These are phyloP conservation scores for Bellardia bayeri DNA, from an alignment of 2,888 invertebrate genomes.

Conservation along the genomic window DNA sequence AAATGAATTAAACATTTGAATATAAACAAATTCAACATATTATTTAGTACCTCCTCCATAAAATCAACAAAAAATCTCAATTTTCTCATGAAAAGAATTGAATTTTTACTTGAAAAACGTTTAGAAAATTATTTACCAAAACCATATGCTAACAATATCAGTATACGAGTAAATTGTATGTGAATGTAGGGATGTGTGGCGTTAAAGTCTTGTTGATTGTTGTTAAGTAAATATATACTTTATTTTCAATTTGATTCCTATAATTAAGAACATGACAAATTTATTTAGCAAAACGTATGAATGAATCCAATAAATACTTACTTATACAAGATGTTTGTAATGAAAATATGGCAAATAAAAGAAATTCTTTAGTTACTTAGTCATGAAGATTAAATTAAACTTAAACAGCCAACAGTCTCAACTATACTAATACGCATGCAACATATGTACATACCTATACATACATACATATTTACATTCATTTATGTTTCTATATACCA, in stretches of 20 bases:
- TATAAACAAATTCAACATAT: too few relatives aligned
- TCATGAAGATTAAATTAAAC: constrained; percentile 62
- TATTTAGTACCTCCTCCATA: too few relatives aligned
- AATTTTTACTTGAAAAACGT: neutral
- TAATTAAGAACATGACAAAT: constrained; percentile 64
- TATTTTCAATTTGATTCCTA: constrained; percentile 42
- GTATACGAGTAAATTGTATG: neutral
- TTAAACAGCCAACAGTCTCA: constrained; percentile 12
- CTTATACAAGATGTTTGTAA: neutral
- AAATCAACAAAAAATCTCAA: too few relatives aligned
- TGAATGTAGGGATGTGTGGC: neutral
- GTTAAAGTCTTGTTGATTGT: constrained; percentile 31
- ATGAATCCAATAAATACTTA: constrained; percentile 8
- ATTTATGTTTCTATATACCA: neutral
- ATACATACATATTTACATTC: neutral
- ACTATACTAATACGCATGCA: neutral
- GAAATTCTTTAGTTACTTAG: constrained; percentile 48
- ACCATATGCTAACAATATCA: neutral
- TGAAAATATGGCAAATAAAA: constrained; percentile 45
- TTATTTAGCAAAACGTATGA: constrained; percentile 43
- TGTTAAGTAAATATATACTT: constrained; percentile 32
- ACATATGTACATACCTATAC: neutral
- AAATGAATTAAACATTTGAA: too few relatives aligned
- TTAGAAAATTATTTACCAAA: constrained; percentile 6
- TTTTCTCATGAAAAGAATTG: too few relatives aligned